Evolutionary conservation across 2,113 vertebrate species (phyloP).

Genomic region (Telmatochromis sp.): DNA sequence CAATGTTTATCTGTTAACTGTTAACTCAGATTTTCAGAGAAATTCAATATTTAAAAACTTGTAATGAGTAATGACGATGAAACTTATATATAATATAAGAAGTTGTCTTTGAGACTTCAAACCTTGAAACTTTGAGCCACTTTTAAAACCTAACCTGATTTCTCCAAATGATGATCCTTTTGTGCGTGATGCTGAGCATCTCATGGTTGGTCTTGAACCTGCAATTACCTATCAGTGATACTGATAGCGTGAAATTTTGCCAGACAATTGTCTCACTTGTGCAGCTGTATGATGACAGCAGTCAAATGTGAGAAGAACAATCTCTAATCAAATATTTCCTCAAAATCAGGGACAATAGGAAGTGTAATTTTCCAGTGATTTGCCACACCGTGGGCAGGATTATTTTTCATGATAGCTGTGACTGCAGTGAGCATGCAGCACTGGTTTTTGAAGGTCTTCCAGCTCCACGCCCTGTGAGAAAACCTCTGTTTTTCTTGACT

Average conservation of each 20-base stretch:
- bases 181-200: not conserved
- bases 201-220: not conserved
- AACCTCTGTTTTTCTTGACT: slow-evolving; percentile 13
- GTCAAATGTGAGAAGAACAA: not conserved
- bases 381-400: not conserved
- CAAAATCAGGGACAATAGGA: not conserved
- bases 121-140: not conserved
- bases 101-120: not conserved
- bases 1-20: not conserved
- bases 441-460: not conserved
- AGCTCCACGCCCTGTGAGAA: slow-evolving; percentile 37
- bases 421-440: not conserved
- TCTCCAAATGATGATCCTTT: not conserved
- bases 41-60: not conserved
- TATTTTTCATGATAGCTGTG: not conserved
- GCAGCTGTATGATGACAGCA: not conserved
- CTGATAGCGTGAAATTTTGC: not conserved
- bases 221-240: not conserved
- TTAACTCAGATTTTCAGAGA: not conserved
- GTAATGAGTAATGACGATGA: not conserved
- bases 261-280: not conserved
- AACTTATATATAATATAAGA: not conserved
- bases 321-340: slow-evolving; percentile 6
- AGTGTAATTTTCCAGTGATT: slow-evolving; percentile 6
- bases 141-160: not conserved